phyloP scores from a whole-genome alignment of 2,113 vertebrate species.

The Sialia sialis region DNA sequence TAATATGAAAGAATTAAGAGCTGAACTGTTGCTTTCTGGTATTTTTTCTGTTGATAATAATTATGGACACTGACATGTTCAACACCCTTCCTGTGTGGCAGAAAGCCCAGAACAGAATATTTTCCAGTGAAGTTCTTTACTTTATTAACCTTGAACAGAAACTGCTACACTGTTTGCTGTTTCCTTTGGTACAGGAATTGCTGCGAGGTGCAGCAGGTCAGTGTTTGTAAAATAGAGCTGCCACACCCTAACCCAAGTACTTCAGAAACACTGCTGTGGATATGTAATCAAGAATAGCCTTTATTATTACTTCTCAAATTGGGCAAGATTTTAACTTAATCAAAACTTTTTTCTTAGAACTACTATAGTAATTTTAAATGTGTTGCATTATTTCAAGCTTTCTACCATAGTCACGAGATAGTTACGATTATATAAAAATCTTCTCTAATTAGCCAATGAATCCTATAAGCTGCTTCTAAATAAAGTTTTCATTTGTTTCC shows the following conservation, averaged over 20 bases:
- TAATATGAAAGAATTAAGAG: conserved; percentile 23
- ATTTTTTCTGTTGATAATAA: conserved; percentile 58
- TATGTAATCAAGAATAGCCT: not conserved
- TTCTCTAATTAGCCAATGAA: not conserved
- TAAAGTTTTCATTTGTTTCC: not conserved
- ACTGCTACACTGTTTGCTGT: conserved; percentile 64
- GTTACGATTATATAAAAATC: fast-evolving
- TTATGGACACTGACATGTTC: conserved; percentile 54
- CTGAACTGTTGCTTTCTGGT: conserved; percentile 42
- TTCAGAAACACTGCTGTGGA: not conserved
- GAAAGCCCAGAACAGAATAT: conserved; percentile 69
- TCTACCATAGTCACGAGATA: not conserved
- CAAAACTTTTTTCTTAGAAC: not conserved
- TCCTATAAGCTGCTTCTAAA: not conserved
- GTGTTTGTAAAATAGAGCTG: not conserved
- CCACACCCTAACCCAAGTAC: conserved; percentile 8
- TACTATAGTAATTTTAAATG: not conserved
- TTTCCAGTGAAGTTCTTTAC: conserved; percentile 74
- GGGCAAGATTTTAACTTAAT: not conserved
- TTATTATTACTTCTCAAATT: not conserved
- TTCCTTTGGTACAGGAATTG: conserved; percentile 69
- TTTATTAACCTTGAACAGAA: conserved; percentile 68
- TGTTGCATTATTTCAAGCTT: not conserved
- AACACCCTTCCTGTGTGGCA: conserved; percentile 75
- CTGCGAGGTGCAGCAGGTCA: not conserved